Conservation (phyloP, 2,113 vertebrate genomes). For the Otocyon megalotis region DNA sequence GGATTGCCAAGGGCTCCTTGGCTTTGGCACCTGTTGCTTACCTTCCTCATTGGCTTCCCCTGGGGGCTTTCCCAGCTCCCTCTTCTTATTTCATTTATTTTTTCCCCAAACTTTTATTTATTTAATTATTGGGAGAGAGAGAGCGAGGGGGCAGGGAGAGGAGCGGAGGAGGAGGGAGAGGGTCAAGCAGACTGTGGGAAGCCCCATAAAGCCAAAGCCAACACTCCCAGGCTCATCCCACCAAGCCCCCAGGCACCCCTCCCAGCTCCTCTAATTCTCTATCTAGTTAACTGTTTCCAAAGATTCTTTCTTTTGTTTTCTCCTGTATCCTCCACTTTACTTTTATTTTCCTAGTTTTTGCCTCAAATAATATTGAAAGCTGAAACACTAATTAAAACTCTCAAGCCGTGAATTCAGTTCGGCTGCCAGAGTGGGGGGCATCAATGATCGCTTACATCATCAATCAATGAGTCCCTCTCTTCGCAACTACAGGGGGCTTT, state of each 20-base stretch:
- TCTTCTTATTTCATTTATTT: background rate
- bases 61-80: background rate
- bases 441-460: conserved; percentile 26
- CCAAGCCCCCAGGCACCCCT: background rate
- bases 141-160: background rate
- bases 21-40: background rate
- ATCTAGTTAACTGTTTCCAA: conserved; percentile 37
- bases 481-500: conserved; percentile 38
- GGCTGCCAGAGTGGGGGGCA: background rate
- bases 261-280: background rate
- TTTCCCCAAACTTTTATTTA: background rate
- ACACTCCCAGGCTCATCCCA: fast-evolving
- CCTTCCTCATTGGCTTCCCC: fast-evolving
- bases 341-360: conserved; percentile 11
- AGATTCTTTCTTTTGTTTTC: conserved; percentile 52
- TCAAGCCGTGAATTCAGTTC: conserved; percentile 38
- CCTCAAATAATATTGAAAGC: conserved; percentile 48
- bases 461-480: conserved; percentile 41
- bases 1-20: fast-evolving
- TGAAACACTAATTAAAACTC: conserved; percentile 52
- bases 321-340: background rate
- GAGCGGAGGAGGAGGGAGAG: background rate
- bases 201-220: background rate
- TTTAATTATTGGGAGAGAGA: background rate
- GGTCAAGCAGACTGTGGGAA: background rate